Conservation (phyloP, 1,140 invertebrate species). For the Camponotus floridanus region DNA sequence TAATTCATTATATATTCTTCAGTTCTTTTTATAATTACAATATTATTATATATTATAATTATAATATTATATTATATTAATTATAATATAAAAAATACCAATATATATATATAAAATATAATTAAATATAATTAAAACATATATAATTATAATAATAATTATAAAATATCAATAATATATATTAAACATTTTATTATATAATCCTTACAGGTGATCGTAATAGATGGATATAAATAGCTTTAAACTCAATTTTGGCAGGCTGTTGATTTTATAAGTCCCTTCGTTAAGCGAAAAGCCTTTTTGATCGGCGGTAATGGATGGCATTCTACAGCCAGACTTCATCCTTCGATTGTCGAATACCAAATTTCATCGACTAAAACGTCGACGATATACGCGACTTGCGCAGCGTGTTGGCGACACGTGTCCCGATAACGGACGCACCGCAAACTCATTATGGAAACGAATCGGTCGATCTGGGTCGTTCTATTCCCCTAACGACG, state of each 20-base stretch:
- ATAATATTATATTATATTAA: not conserved
- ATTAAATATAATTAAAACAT: not conserved
- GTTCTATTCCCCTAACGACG: constrained; percentile 75
- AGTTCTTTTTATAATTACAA: no score
- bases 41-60: not conserved
- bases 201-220: not conserved
- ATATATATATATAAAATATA: no score
- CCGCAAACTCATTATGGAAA: constrained; percentile 74
- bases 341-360: constrained; percentile 42
- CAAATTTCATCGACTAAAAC: constrained; percentile 63
- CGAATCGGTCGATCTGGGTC: constrained; percentile 70
- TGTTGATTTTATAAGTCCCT: constrained; percentile 16
- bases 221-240: not conserved
- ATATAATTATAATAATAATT: not conserved
- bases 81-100: no score
- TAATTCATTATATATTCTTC: not conserved
- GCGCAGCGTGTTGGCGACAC: constrained; percentile 60
- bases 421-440: constrained; percentile 65
- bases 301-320: constrained; percentile 5
- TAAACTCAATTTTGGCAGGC: constrained; percentile 12
- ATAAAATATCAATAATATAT: not conserved
- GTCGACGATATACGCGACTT: constrained; percentile 65
- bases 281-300: constrained; percentile 27
- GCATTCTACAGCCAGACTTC: constrained; percentile 11
- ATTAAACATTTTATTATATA: not conserved